phyloP scores from a whole-genome alignment of 2,797 vertebrate genomes.

The Clarias platycephalus region DNA sequence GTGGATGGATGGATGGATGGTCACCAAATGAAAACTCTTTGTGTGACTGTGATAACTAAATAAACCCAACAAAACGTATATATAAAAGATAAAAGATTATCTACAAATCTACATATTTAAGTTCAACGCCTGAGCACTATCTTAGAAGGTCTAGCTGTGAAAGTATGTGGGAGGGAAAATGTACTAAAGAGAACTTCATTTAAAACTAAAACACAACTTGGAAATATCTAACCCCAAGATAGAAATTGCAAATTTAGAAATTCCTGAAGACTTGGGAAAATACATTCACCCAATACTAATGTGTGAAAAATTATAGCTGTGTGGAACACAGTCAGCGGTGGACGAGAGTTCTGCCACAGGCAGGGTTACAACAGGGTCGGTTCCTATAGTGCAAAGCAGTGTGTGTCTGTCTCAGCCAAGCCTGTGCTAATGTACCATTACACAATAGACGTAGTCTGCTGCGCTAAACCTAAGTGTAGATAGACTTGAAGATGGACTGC shows the following conservation, averaged over 20 bases:
- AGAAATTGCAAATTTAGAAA: slow-evolving; percentile 1
- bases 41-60: background rate
- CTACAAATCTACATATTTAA: background rate
- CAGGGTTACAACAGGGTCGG: slow-evolving; percentile 16
- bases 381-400: background rate
- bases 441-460: slow-evolving; percentile 30
- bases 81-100: background rate
- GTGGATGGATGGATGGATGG: background rate
- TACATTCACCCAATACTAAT: background rate
- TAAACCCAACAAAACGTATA: background rate
- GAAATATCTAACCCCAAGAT: background rate
- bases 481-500: slow-evolving; percentile 30
- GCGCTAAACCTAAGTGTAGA: slow-evolving; percentile 14
- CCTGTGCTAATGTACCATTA: slow-evolving; percentile 29
- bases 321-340: background rate
- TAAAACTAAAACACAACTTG: background rate
- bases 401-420: slow-evolving; percentile 23
- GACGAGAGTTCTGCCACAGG: background rate
- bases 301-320: background rate
- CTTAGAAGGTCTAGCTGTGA: background rate
- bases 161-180: background rate
- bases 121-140: background rate
- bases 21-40: background rate
- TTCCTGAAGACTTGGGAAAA: background rate
- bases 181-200: background rate